phyloP scores from a whole-genome alignment of 2,797 vertebrate species.

The Glossophaga mutica region DNA sequence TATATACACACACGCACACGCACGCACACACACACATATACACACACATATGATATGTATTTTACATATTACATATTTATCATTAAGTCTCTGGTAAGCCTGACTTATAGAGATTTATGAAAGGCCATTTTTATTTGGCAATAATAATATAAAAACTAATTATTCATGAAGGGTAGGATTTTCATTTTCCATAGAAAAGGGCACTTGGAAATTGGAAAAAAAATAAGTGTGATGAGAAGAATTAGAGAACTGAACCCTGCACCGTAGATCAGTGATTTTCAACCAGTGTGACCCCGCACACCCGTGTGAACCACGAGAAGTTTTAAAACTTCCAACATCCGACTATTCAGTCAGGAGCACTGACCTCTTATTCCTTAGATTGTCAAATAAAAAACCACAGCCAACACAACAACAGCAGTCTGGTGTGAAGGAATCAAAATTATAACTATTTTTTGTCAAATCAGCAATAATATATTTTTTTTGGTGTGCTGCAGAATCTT shows the following conservation, averaged over 20 bases:
- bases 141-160: constrained; percentile 19
- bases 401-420: background rate
- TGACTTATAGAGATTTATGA: constrained; percentile 19
- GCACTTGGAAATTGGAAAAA: background rate
- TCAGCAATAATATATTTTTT: background rate
- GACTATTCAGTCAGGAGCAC: background rate
- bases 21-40: background rate
- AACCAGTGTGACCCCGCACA: background rate
- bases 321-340: background rate
- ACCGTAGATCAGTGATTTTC: background rate
- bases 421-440: background rate
- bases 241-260: background rate
- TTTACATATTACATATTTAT: background rate
- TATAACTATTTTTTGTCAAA: background rate
- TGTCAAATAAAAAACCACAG: background rate
- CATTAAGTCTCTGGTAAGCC: constrained; percentile 27
- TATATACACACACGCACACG: background rate
- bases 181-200: constrained; percentile 18
- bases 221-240: background rate
- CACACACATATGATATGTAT: background rate
- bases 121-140: background rate
- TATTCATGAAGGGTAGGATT: background rate
- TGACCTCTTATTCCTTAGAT: background rate
- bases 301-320: too few species aligned
- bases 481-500: background rate